A percentile compares a stretch with the other conserved stretches of the same genome.
Conservation (phyloP, 2,797 vertebrate genomes). For the Cryptoprocta ferox region DNA sequence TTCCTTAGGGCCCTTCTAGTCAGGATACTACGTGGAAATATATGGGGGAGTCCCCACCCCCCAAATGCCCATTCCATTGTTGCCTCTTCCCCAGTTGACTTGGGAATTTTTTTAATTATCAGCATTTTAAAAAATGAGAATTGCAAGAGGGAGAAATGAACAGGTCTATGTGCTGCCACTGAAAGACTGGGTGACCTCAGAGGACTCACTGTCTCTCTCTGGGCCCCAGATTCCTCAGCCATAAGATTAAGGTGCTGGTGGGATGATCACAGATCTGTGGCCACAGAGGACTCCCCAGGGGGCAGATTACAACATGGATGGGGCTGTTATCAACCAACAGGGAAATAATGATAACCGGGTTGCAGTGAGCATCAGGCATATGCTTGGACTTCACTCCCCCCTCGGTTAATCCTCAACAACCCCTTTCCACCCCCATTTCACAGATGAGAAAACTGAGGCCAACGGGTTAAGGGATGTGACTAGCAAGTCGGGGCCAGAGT, state of each 20-base stretch:
- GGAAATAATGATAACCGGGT: neutral
- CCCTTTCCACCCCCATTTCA: neutral
- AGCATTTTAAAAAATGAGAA: neutral
- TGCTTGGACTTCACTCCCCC: neutral
- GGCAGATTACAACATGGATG: neutral
- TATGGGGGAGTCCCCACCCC: neutral
- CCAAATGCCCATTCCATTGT: neutral
- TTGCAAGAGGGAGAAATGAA: neutral
- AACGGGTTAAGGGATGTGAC: neutral
- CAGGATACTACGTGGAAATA: neutral
- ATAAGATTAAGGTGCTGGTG: neutral
- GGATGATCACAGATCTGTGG: neutral
- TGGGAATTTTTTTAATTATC: neutral
- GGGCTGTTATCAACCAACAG: neutral
- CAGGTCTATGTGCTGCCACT: neutral
- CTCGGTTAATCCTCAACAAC: neutral
- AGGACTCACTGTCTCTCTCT: neutral
- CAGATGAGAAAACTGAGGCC: neutral
- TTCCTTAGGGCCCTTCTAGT: neutral
- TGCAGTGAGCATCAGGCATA: neutral
- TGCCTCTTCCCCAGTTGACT: neutral
- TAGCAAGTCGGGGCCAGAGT: neutral
- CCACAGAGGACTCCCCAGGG: neutral
- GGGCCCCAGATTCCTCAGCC: neutral
- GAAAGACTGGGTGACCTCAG: neutral